Conservation (phyloP, 2,888 invertebrate genomes). For the Halictus quadricinctus region DNA sequence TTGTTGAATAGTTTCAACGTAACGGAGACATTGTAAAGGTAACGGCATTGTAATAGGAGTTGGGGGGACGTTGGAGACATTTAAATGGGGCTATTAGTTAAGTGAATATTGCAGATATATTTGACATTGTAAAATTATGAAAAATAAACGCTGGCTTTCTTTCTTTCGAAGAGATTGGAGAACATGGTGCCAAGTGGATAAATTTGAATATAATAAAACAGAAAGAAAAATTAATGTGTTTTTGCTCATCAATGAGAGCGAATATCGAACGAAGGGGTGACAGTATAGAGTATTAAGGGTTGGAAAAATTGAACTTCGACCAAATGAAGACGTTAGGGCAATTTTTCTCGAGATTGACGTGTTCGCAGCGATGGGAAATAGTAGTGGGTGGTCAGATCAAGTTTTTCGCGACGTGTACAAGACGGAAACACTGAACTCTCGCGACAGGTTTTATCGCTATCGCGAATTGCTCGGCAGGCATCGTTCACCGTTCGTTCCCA, state of each 20-base stretch:
- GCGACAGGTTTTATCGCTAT: slow-evolving; percentile 30
- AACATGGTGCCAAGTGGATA: neutral
- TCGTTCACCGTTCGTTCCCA: slow-evolving; percentile 23
- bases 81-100: neutral
- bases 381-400: neutral
- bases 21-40: neutral
- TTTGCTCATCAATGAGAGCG: neutral
- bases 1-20: neutral
- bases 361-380: neutral
- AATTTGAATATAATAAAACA: neutral
- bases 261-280: neutral
- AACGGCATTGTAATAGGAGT: neutral
- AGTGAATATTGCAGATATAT: neutral
- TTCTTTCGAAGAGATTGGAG: neutral
- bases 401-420: neutral
- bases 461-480: slow-evolving; percentile 36
- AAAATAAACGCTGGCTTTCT: neutral
- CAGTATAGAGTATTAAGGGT: neutral
- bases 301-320: neutral
- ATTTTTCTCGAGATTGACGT: neutral
- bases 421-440: slow-evolving; percentile 18
- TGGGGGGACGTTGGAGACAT: neutral
- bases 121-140: neutral
- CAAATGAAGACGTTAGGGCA: neutral
- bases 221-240: too few species aligned